Conservation (phyloP, 1,140 invertebrate genomes). For the Bombus sibiricus region DNA sequence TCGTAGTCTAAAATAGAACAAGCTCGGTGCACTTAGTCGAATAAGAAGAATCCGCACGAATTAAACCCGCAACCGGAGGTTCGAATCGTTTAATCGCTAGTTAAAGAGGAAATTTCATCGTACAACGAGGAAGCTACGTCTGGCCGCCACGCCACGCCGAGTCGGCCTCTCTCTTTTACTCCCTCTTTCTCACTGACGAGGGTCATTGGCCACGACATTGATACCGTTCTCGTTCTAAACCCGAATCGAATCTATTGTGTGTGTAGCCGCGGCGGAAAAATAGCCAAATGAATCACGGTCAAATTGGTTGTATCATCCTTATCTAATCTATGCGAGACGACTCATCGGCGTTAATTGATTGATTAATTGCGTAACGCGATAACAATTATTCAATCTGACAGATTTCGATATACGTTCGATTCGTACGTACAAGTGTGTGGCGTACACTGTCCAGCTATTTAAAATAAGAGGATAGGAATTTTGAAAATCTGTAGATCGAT, state of each 20-base stretch:
- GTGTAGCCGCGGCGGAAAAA: not conserved
- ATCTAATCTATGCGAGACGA: not conserved
- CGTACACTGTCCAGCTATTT: no score
- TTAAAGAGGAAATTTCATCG: conserved; percentile 48
- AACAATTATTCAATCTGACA: not conserved
- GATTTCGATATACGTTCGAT: not conserved
- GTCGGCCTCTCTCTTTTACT: not conserved
- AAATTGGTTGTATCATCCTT: not conserved
- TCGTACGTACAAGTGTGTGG: fast-evolving
- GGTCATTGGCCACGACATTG: conserved; percentile 44
- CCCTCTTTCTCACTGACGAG: not conserved
- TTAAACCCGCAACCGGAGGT: conserved; percentile 8
- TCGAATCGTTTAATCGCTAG: conserved; percentile 27
- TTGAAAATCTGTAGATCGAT: no score
- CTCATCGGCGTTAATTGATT: not conserved
- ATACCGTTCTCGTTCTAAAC: not conserved
- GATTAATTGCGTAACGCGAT: not conserved
- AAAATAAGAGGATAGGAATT: no score
- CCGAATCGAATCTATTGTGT: not conserved
- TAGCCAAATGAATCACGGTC: not conserved
- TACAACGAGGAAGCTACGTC: not conserved
- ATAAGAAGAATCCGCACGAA: conserved; percentile 15
- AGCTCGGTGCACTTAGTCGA: not conserved
- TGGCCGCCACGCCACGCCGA: not conserved
- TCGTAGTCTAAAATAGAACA: not conserved